Evolutionary conservation across 2,797 vertebrate genomes (phyloP).

Genomic region (Gymnodraco acuticeps): DNA sequence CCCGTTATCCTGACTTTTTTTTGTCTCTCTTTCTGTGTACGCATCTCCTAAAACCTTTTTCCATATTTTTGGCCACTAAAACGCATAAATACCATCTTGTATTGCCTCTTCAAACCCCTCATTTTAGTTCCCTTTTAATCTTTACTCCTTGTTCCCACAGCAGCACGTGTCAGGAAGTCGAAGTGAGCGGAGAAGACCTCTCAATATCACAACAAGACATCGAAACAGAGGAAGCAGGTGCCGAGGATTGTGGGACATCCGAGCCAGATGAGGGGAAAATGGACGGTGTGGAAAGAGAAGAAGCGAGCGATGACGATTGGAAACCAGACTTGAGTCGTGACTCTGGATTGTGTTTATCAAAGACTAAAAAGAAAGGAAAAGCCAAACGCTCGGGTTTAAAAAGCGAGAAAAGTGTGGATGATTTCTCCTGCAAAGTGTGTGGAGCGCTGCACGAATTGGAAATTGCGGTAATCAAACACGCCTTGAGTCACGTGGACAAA

Average conservation of each 20-base stretch:
- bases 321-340: conserved; percentile 5
- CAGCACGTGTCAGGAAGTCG: background rate
- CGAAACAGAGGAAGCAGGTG: conserved; percentile 1
- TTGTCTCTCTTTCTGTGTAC: too few relatives aligned
- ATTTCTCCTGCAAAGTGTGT: conserved; percentile 46
- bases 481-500: conserved; percentile 40
- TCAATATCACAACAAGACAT: background rate
- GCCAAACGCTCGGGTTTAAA: fast-evolving
- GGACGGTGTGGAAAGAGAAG: background rate
- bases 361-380: background rate
- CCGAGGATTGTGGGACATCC: background rate
- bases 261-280: background rate
- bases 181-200: background rate
- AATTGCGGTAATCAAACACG: conserved; percentile 17
- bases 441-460: conserved; percentile 22
- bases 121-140: background rate
- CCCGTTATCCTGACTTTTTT: too few relatives aligned
- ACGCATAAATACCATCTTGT: too few relatives aligned
- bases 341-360: background rate
- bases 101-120: too few relatives aligned
- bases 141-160: background rate
- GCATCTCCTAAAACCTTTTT: too few relatives aligned
- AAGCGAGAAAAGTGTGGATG: fast-evolving
- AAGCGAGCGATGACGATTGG: background rate
- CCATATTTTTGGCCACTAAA: too few relatives aligned